phyloP scores from a whole-genome alignment of 1,140 invertebrate genomes.

The Solen grandis region DNA sequence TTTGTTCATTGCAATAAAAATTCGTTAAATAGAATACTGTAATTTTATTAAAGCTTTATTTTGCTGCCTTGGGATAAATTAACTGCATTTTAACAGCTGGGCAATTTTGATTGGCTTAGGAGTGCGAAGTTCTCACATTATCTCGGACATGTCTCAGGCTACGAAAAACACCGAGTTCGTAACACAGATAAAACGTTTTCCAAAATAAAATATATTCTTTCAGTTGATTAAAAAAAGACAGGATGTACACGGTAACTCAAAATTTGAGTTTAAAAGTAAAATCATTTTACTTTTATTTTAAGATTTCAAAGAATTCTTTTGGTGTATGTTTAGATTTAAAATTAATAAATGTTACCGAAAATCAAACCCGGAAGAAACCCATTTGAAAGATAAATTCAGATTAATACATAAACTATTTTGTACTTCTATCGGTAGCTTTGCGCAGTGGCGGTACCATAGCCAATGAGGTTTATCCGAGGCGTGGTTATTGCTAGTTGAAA shows the following conservation, averaged over 20 bases:
- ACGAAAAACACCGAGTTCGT: too few species aligned
- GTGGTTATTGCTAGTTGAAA: slow-evolving; percentile 84
- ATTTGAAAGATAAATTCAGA: not conserved
- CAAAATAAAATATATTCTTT: not conserved
- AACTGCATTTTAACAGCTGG: not conserved
- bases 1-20: not conserved
- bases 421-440: slow-evolving; percentile 76
- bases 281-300: not conserved
- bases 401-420: not conserved
- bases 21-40: not conserved
- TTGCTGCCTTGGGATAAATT: not conserved
- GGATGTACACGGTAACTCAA: not conserved
- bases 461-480: slow-evolving; percentile 83
- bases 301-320: not conserved
- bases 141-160: too few species aligned
- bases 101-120: not conserved
- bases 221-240: not conserved
- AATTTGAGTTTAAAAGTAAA: not conserved
- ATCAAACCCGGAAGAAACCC: too few species aligned
- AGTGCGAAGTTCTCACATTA: too few species aligned
- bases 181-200: not conserved
- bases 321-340: not conserved
- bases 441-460: slow-evolving; percentile 83
- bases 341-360: too few species aligned
- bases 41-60: not conserved